phyloP scores from a whole-genome alignment of 2,888 invertebrate genomes.

The Andrena trimmerana region DNA sequence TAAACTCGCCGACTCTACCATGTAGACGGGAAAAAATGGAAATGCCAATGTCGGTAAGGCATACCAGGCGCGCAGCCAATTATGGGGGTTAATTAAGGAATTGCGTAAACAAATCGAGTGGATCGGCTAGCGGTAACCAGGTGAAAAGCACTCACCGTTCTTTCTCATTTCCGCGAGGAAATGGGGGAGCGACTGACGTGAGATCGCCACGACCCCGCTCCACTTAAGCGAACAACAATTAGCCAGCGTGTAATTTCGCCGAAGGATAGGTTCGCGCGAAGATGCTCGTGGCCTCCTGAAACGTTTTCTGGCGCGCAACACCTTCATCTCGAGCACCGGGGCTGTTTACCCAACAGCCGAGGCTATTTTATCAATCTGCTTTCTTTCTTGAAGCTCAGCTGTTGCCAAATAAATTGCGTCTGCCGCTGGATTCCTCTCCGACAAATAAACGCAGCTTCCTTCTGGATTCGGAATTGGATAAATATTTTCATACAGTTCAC shows the following conservation, averaged over 20 bases:
- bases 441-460: conserved; percentile 26
- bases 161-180: conserved; percentile 66
- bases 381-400: not conserved
- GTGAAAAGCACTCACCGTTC: conserved; percentile 37
- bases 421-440: not conserved
- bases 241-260: conserved; percentile 60
- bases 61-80: conserved; percentile 50
- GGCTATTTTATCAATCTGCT: conserved; percentile 12
- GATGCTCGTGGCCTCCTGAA: not conserved
- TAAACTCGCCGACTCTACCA: not conserved
- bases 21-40: not conserved
- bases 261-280: conserved; percentile 5
- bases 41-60: conserved; percentile 5
- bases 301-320: not conserved
- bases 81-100: conserved; percentile 65
- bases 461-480: not conserved
- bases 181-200: conserved; percentile 55
- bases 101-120: conserved; percentile 48
- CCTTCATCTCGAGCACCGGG: not conserved
- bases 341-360: not conserved
- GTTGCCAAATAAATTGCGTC: conserved; percentile 27
- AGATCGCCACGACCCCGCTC: conserved; percentile 66
- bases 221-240: conserved; percentile 62
- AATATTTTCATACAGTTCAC: not conserved
- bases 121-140: conserved; percentile 18